Conservation (phyloP, 2,113 vertebrate species). For the Ancistrus triradiatus region DNA sequence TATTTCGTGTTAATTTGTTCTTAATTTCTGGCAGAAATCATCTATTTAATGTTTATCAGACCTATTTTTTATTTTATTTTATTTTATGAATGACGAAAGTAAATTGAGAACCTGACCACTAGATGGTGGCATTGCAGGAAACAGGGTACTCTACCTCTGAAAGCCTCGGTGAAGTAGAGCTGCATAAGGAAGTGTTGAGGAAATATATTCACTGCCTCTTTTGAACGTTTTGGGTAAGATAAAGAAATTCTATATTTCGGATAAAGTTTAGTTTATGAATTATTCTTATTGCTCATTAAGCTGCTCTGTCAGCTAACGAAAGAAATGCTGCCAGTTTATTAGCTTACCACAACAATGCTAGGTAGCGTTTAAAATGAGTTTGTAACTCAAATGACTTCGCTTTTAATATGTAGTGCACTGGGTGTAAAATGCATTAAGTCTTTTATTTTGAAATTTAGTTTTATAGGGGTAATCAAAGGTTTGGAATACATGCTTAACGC, state of each 20-base stretch:
- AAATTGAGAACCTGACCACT: too few species aligned
- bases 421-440: too few species aligned
- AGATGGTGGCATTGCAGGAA: neutral
- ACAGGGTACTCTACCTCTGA: neutral
- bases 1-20: too few species aligned
- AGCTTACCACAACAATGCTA: neutral
- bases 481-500: too few species aligned
- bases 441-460: too few species aligned
- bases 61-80: too few species aligned
- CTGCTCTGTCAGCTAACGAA: neutral
- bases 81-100: too few species aligned
- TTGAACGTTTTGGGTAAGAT: conserved; percentile 9
- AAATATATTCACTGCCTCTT: neutral
- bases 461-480: too few species aligned
- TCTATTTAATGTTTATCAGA: too few species aligned
- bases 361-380: neutral
- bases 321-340: neutral
- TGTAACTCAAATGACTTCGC: neutral
- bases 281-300: neutral
- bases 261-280: neutral
- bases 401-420: conserved; percentile 7
- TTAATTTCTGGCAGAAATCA: too few species aligned
- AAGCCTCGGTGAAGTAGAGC: neutral
- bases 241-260: neutral
- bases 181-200: conserved; percentile 33